Conservation (phyloP, 1,140 invertebrate genomes). For the Lepidostoma basale region DNA sequence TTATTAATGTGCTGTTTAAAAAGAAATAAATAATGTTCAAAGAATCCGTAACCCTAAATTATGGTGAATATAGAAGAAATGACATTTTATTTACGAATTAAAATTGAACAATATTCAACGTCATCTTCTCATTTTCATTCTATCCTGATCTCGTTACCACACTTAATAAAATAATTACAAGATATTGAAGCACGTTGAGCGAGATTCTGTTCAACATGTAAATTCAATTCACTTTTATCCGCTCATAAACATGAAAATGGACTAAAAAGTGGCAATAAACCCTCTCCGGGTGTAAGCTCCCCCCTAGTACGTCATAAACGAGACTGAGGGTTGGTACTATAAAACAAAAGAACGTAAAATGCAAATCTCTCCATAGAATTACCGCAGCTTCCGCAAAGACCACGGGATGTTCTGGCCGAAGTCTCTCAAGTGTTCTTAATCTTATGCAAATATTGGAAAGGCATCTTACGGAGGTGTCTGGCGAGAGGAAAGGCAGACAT, state of each 20-base stretch:
- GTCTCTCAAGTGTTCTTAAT: not conserved
- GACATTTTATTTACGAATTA: no score
- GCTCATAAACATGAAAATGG: not conserved
- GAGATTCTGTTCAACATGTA: not conserved
- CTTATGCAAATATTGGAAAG: not conserved
- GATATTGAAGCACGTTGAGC: not conserved
- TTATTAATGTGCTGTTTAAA: no score
- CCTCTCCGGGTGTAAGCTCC: not conserved
- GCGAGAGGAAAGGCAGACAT: no score
- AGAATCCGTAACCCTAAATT: no score
- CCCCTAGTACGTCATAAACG: not conserved
- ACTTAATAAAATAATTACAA: not conserved
- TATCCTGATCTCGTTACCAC: not conserved
- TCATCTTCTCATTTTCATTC: not conserved
- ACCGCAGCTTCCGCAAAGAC: not conserved
- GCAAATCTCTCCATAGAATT: not conserved
- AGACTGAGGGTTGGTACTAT: not conserved
- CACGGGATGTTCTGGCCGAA: not conserved
- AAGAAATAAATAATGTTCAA: no score
- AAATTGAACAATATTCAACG: not conserved
- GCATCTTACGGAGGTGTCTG: no score
- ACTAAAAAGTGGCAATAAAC: not conserved
- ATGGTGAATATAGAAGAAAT: no score
- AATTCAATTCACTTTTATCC: not conserved
- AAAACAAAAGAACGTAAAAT: not conserved